Conservation (phyloP, 2,797 vertebrate genomes). For the Syncerus caffer region DNA sequence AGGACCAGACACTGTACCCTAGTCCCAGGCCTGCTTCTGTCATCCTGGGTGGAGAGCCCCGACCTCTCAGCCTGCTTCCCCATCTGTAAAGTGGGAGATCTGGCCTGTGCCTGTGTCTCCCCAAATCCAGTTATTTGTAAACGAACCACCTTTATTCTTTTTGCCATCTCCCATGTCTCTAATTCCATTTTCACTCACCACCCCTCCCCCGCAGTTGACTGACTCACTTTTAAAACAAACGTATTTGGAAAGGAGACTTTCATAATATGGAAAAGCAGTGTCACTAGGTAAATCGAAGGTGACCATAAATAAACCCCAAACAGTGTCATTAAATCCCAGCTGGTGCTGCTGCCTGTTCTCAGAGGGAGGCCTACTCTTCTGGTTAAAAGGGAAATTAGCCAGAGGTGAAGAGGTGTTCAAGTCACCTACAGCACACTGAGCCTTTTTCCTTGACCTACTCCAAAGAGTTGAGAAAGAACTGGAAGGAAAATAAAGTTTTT, state of each 20-base stretch:
- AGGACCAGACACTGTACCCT: neutral
- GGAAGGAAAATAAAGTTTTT: neutral
- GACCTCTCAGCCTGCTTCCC: neutral
- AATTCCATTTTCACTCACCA: neutral
- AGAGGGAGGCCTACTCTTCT: neutral
- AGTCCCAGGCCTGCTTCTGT: neutral
- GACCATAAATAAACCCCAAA: conserved; percentile 64
- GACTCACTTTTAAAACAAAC: conserved; percentile 51
- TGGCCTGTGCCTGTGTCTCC: neutral
- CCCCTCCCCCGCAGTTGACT: neutral
- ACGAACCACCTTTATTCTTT: neutral
- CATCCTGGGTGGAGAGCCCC: neutral
- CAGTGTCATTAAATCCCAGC: neutral
- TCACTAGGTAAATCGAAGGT: conserved; percentile 59
- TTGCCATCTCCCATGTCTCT: neutral
- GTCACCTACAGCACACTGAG: neutral
- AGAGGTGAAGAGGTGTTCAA: neutral
- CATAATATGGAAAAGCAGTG: conserved; percentile 43
- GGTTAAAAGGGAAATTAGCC: conserved; percentile 9
- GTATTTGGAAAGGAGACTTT: conserved; percentile 52
- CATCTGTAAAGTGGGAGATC: neutral
- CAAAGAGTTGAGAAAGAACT: neutral
- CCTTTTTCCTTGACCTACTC: neutral
- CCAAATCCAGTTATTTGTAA: neutral
- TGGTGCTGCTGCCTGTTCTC: neutral